Evolutionary conservation across 2,888 invertebrate genomes (phyloP), one percentile per base, ranked within the genome.

Genomic region (Drosophila formosana): DNA sequence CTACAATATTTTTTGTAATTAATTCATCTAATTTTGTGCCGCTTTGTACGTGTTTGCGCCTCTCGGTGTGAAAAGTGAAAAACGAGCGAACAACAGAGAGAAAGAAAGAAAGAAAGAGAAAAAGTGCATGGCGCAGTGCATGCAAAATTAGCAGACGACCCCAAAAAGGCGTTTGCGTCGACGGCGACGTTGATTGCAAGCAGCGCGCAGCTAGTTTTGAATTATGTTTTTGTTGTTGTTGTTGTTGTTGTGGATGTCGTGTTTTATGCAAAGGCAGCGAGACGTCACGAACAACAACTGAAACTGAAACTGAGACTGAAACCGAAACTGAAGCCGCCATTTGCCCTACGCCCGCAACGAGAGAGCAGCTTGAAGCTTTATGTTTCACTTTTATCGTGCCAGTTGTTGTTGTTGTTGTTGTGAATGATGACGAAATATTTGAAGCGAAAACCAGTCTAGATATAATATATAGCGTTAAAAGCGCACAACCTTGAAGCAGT

Each of bases 401-500:
- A 43, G 66, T 34, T 30, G 41, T 39, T 32, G 30, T 49, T 47
- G 61, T 69, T 66, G 73, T 51, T 74, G 64, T n/a, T 67, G 64
- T 43, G 72, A 49, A 51, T 56, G 86, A 88, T 86, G 85, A 86
- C 85, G 85, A 86, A 86, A 86, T 86, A 18, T 73, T 72, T 65
- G 80, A 71, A 86, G 83, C 83, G 72, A 82, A 84, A 85, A 85
- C 88, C 85, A 85, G 88, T 85, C 85, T 88, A 85, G 88, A 84
- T 80, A 83, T 66, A 80, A 58, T 61, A 66, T 45, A 77, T 49
- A 71, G 60, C 71, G 60, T 67, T 67, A 58, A 65, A 76, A 70
- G 67, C 69, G 66, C 69, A 67, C 85, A 84, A 84, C 83, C 83
- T 84, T 84, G 83, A 84, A 75, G 80, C 75, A 72, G 82, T 87